phyloP scores from a whole-genome alignment of 1,140 invertebrate genomes.

The Drosophila kepulauana region DNA sequence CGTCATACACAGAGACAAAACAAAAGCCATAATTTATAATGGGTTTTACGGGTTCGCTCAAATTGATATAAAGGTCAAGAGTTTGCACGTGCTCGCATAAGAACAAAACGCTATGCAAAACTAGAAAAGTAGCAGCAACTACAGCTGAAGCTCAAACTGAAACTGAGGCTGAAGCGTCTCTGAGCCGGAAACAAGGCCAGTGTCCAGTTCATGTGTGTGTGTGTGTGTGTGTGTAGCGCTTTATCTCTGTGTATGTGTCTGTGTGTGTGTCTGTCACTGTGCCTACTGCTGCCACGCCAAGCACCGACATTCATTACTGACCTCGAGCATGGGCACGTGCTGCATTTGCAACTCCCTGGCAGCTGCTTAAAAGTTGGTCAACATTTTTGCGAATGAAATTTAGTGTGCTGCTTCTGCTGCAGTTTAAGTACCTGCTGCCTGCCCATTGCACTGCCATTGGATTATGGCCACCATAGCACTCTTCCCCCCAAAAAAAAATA shows the following conservation, averaged over 20 bases:
- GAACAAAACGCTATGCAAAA: background rate
- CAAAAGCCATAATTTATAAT: slow-evolving; percentile 68
- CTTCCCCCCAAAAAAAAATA: background rate
- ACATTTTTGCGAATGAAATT: slow-evolving; percentile 59
- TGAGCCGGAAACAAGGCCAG: slow-evolving; percentile 57
- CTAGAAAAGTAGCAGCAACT: slow-evolving; percentile 30
- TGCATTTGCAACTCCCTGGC: slow-evolving; percentile 55
- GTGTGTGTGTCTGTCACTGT: background rate
- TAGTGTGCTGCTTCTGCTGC: slow-evolving; percentile 61
- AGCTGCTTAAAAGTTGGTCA: slow-evolving; percentile 61
- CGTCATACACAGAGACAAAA: slow-evolving; percentile 23
- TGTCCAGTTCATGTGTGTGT: slow-evolving; percentile 14
- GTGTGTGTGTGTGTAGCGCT: background rate
- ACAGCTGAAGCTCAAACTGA: background rate
- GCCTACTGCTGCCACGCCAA: slow-evolving; percentile 13
- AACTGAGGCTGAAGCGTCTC: background rate
- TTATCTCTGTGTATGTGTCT: slow-evolving; percentile 23
- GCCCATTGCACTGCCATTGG: background rate
- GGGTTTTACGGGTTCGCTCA: slow-evolving; percentile 62
- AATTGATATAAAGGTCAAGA: slow-evolving; percentile 80
- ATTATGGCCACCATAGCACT: background rate
- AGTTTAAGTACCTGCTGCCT: slow-evolving; percentile 50
- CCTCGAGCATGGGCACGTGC: slow-evolving; percentile 38
- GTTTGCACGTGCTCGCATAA: slow-evolving; percentile 48
- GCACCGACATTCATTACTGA: slow-evolving; percentile 38